Evolutionary conservation across 2,888 invertebrate species (phyloP), one percentile per base, ranked within the genome.

Genomic region (Amorpha juglandis): DNA sequence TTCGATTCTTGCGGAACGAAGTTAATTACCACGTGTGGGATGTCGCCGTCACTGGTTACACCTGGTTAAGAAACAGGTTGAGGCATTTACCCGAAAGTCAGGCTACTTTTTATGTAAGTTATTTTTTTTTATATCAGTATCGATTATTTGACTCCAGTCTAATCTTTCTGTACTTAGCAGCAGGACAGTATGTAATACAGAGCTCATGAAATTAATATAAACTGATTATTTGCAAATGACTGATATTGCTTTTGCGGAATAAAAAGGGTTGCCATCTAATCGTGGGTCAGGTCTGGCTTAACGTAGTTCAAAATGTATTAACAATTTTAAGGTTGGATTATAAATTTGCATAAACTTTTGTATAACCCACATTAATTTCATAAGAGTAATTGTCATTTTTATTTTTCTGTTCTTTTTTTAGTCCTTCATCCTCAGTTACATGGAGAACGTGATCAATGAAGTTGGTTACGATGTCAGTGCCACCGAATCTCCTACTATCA

Each of bases 1-100:
- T 93, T 14, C 81, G 82, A 47, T 93, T 93, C 78, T 74, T 93
- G 19, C 77, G 80, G 0, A 71, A 79, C 1, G 93, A 93, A 68
- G 77, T 68, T 11, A 92, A 88, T 71, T 88, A 86, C 71, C 90
- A 93, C 50, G 92, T 93, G 0, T 93, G 92, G 93, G 87, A 85
- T 14, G 77, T 89, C 0, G 93, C 92, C 1, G 91, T 93, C 48
- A 80, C 80, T 51, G 91, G 90, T 0, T 89, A 81, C 64, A 87
- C 81, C 12, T 92, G 91, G 91, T 70, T 89, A 0, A 81, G 92
- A 33, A 91, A 91, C 68, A 81, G 92, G 62, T 67, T 93, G 4
- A 80, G 87, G 50, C 88, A 91, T 71, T 68, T 91, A 7, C 89
- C 91, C 1, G 83, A 84, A 0, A 76, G 74, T 8, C 87, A 86